Evolutionary conservation across 2,113 vertebrate genomes (phyloP), one percentile per base, ranked within the genome.

Genomic region (Lethenteron reissneri): DNA sequence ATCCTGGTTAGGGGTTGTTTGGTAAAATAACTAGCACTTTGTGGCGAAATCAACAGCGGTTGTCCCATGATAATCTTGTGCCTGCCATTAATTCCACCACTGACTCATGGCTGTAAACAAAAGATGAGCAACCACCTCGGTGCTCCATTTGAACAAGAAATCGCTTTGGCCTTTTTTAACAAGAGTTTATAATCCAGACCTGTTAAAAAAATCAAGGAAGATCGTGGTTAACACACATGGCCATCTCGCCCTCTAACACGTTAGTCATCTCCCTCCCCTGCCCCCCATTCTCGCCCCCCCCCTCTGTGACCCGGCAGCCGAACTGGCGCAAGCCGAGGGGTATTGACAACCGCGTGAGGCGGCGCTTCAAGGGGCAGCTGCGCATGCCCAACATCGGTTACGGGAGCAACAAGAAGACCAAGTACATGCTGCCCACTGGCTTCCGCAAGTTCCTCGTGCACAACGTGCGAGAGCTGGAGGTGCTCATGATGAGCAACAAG

Each of bases 401-500:
- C 0, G 91, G 94, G 76, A 97, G 90, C 80, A 97, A 83, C 77
- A 97, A 87, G 82, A 99, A 97, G 79, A 99, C 92, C 0, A 99
- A 95, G 81, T 90, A 90, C 80, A 94, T 95, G 89, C 82, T 97
- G 77, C 92, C 94, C 62, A 81, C 83, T 0, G 92, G 94, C 25
- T 99, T 99, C 84, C 86, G 83, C 71, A 99, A 97, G 81, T 96
- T 99, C 76, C 78, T 99, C 75, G 89, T 97, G 1, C 90, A 92
- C 82, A 99, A 95, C 0, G 80, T 97, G 75, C 97, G 95, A 77
- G 94, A 97, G 77, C 84, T 97, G 1, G 94, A 96, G 70, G 91
- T 99, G 74, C 85, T 99, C 57, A 83, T 99, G 85, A 99, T 99
- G 92, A 91, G 90, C 74, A 99, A 99, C 85, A 99, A 88, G 94